Evolutionary conservation across 2,113 vertebrate genomes (phyloP).

Genomic region (Nothoprocta pentlandii): DNA sequence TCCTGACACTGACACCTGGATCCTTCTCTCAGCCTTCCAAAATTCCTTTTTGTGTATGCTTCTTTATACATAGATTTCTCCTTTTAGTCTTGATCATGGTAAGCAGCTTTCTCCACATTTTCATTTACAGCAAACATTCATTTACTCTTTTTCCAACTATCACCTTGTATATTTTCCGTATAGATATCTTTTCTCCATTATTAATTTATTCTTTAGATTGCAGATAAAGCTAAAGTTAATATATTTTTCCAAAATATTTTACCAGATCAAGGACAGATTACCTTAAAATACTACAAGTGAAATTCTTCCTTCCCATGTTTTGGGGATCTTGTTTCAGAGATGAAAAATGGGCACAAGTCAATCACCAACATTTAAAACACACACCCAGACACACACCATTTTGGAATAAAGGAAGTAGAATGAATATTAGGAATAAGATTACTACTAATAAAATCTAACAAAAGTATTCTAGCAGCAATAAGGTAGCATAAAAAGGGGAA

Average conservation of each 20-base stretch:
- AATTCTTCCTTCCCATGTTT: not conserved
- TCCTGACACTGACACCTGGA: not conserved
- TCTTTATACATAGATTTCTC: not conserved
- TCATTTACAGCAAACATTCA: not conserved
- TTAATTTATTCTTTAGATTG: not conserved
- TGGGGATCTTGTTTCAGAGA: not conserved
- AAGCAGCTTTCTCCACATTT: not conserved
- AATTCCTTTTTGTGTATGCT: fast-evolving
- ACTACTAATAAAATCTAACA: not conserved
- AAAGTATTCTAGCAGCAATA: not conserved
- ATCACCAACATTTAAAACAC: not conserved
- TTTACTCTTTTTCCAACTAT: not conserved
- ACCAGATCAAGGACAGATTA: not conserved
- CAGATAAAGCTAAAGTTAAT: not conserved
- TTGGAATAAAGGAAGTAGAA: not conserved
- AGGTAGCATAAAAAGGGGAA: not conserved
- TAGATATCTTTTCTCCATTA: not conserved
- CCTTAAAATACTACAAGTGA: not conserved
- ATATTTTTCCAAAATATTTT: not conserved
- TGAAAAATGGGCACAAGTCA: not conserved
- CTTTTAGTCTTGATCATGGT: not conserved
- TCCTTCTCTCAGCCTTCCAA: not conserved
- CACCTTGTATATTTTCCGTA: fast-evolving
- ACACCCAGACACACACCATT: too few relatives aligned
- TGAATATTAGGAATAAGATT: not conserved